Base-by-base conservation (phyloP, 2,797 vertebrate species). In the Mus minutoides region DNA sequence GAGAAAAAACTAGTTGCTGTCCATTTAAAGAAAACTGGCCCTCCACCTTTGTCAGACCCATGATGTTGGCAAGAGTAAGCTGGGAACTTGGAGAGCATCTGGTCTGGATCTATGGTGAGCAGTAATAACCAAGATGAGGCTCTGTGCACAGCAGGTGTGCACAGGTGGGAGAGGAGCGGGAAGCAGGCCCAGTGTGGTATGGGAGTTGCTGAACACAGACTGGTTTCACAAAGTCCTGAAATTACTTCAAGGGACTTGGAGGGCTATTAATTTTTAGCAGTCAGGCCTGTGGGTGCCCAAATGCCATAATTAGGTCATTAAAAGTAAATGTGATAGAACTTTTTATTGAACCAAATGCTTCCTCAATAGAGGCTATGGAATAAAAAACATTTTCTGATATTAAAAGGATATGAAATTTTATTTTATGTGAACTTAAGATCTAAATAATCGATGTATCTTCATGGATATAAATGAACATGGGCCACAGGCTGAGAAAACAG, bases 241-340 rank as follows among this genome's bases (percentile, higher is more conserved):
- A 96, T 88, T 88, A 90, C 90, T 58, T 17, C 84, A 96, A 82
- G 79, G 49, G 52, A 92, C 88, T 84, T 46, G 19, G 79, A 91
- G 29, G 69, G 54, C 60, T 62, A 93, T 84, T 96, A 90, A 95
- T 87, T 91, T 91, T 94, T 75, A 94, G 58, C 75, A 94, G 62
- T 73, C 89, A 95, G 92, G 37, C 34, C 90, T 83, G 14, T 24
- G 29, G 75, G 71, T 62, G 29, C 71, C 86, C 71, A 43, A 69
- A 84, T 96, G 79, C 87, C 90, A 95, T 97, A 96, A 97, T 96
- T 82, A 94, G 95, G 92, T 90, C 93, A 94, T 96, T 97, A 95
- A 96, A 96, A 97, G 90, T 92, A 94, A 96, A 94, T 96, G 94
- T 73, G 69, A 94, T 88, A 34, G 43, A 95, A 90, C 77, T 96